Base-by-base conservation (phyloP, 2,888 invertebrate species). In the Drosophila quasianomalipes region DNA sequence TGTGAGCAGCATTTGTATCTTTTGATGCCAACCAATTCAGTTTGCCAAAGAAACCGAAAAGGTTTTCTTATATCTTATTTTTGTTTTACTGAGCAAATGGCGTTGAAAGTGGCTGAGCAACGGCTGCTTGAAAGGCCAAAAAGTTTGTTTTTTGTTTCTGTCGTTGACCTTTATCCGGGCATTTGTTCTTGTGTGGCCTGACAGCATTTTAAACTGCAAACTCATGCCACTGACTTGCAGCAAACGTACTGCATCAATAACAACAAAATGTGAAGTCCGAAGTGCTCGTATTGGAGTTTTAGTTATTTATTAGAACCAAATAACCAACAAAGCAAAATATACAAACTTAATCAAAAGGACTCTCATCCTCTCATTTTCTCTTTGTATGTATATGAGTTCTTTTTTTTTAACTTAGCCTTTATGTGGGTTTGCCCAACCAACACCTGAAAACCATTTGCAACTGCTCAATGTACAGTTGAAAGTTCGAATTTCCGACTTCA, bases 1-100 rank as follows among this genome's bases (percentile, higher is more conserved):
- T 90, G 70, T 70, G 69, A 67, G 76, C 72, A 72, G 74, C 84
- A 86, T 89, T 85, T 75, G 87, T 74, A 67, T 66, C 82, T 74
- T 82, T 82, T 90, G 82, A 89, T 82, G 82, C 87, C 64, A 73
- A 60, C 54, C 88, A 90, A 88, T 88, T 86, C 76, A 82, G 72
- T 84, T 84, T 69, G 33, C 33, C 49, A 16, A 61, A 74, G 67
- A 53, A 54, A 58, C 9, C 35, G 33, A 33, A 71, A 54, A 69
- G 31, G 44, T 52, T 28, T 33, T 14, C n/a, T 35, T 6, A 31
- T 33, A 33, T 37, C 26, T 26, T 9, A n/a, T 33, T 37, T 53
- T 65, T 52, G 12, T 49, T 47, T 51, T 31, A n/a, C 12, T 52
- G 41, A 19, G 26, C 65, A 76, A 76, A 72, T 44, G 60, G 64